phyloP scores from a whole-genome alignment of 1,140 invertebrate genomes.

The Xylocopa sonorina region DNA sequence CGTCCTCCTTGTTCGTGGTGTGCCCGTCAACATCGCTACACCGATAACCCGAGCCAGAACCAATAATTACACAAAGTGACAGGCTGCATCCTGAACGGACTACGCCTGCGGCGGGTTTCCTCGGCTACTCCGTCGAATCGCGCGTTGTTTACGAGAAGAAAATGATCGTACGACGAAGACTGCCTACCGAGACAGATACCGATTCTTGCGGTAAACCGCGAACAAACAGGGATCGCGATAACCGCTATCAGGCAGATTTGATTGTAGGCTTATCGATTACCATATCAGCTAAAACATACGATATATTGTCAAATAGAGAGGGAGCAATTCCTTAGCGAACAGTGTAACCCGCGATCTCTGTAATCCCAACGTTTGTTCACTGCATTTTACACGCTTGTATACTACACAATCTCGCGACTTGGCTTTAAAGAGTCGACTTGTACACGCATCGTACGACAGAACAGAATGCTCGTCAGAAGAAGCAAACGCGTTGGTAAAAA shows the following conservation, averaged over 20 bases:
- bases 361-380: background rate
- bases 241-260: background rate
- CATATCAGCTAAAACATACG: background rate
- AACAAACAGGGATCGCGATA: slow-evolving; percentile 11
- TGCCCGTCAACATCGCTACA: background rate
- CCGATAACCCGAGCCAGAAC: background rate
- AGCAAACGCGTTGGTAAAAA: too few species aligned
- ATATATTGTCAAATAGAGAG: too few species aligned
- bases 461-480: background rate
- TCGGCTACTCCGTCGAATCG: background rate
- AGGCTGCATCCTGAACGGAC: background rate
- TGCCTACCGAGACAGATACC: background rate
- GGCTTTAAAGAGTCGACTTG: too few species aligned
- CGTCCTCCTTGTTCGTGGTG: background rate
- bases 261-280: background rate
- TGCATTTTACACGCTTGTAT: background rate
- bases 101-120: background rate
- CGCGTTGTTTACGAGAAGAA: background rate
- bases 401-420: background rate
- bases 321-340: too few species aligned
- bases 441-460: slow-evolving; percentile 3
- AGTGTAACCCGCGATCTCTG: background rate
- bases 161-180: background rate
- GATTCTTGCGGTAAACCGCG: slow-evolving; percentile 9
- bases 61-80: background rate